Percentiles rank a stretch among this genome's conserved stretches.
phyloP scores from a whole-genome alignment of 2,888 invertebrate species.

The Mythimna vitellina region DNA sequence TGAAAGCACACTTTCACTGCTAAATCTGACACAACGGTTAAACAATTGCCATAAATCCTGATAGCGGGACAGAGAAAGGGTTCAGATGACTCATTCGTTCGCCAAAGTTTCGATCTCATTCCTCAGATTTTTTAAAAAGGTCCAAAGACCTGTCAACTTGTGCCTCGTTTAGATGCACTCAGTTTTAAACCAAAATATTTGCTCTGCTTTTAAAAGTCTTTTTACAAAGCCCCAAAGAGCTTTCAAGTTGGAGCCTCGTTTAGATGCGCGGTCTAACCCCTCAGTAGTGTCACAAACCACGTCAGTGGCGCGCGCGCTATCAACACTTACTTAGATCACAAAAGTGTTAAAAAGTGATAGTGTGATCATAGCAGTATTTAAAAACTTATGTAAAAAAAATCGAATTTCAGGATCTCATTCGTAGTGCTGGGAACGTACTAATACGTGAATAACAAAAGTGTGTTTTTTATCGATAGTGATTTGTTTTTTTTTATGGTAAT shows the following conservation, averaged over 20 bases:
- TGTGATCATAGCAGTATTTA: slow-evolving; percentile 9
- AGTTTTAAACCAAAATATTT: background rate
- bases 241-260: slow-evolving; percentile 48
- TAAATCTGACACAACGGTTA: too few species aligned
- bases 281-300: slow-evolving; percentile 60
- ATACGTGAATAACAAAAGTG: slow-evolving; percentile 11
- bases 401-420: slow-evolving; percentile 10
- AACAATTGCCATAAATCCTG: too few species aligned
- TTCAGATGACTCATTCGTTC: too few species aligned
- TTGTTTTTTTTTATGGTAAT: slow-evolving; percentile 11
- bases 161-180: too few species aligned
- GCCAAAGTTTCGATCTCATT: too few species aligned
- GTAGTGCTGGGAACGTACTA: slow-evolving; percentile 15
- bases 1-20: too few species aligned
- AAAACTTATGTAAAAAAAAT: background rate
- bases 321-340: slow-evolving; percentile 51
- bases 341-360: slow-evolving; percentile 64
- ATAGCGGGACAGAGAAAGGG: too few species aligned
- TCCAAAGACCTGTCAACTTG: too few species aligned
- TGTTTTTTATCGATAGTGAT: slow-evolving; percentile 11
- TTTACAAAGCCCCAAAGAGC: slow-evolving; percentile 31
- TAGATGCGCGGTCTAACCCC: slow-evolving; percentile 60
- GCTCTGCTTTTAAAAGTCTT: background rate
- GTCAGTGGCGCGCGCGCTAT: slow-evolving; percentile 61
- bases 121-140: too few species aligned